Base-by-base conservation (phyloP, 2,113 vertebrate genomes). In the Triplophysa siluroides region DNA sequence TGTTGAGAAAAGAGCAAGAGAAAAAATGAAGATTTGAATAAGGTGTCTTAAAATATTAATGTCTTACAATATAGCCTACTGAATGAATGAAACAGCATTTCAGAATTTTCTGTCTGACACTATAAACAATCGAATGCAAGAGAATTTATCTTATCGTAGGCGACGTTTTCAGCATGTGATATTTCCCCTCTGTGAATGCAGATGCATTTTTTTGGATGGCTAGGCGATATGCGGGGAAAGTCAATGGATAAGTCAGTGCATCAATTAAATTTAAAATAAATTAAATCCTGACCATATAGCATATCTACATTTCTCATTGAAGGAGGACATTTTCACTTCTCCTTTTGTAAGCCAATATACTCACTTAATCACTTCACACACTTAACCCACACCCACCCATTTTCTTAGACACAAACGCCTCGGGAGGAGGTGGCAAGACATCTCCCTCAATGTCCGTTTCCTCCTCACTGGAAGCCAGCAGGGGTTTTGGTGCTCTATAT, bases 401-500 rank as follows among this genome's bases (percentile, higher is more conserved):
- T 64, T 64, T 64, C 62, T 64, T 64, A 64, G 26, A 38, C 62
- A 64, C 62, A 38, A 64, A 64, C 14, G 16, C 62, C 62, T 64
- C 14, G 26, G 62, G 62, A 64, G 62, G 62, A 64, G 62, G 62
- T 64, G 62, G 62, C 29, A 33, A 33, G 14, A 64, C 62, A 64
- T 64, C 62, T 64, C 62, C 26, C 14, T 64, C 62, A 4, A 64
- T 64, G 62, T 64, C 62, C 29, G 26, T 64, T 64, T 64, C 62
- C 16, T 64, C 62, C 26, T 64, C 62, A 64, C 62, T 64, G 26
- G 26, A 64, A 33, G 62, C 26, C 29, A 64, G 62, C 62, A 33
- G 62, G 62, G 29, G 62, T 64, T 64, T 64, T 64, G 26, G 16
- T 64, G 62, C 61, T 62, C 61, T 62, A 62, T 62, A 62, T 26